Evolutionary conservation across 2,797 vertebrate genomes (phyloP).

Genomic region (Pangasius mekongensis): DNA sequence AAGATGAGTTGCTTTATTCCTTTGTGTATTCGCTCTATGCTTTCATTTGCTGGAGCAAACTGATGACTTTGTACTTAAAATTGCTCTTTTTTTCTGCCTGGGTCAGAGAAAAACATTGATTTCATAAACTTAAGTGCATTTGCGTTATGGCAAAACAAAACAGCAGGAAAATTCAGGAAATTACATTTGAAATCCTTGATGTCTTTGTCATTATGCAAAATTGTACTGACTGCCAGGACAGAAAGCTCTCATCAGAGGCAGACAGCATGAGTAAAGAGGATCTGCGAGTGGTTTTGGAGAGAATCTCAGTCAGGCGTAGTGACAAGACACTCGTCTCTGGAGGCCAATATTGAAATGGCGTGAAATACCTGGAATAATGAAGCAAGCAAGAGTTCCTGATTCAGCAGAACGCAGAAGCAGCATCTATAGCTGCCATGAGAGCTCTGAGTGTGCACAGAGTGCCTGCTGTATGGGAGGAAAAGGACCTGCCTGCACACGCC

Average conservation of each 20-base stretch:
- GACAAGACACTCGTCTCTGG: not conserved
- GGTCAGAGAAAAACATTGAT: constrained; percentile 10
- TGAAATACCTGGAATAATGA: constrained; percentile 20
- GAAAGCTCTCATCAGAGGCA: constrained; percentile 1
- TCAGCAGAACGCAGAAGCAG: constrained; percentile 23
- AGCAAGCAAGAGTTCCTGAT: constrained; percentile 20
- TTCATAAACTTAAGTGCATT: constrained; percentile 19
- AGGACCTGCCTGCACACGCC: constrained; percentile 64
- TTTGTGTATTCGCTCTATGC: constrained; percentile 47
- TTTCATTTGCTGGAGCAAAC: constrained; percentile 43
- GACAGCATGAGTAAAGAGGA: not conserved
- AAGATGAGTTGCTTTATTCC: constrained; percentile 52
- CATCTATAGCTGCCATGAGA: not conserved
- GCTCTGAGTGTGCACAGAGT: constrained; percentile 39
- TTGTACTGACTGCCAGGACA: constrained; percentile 1
- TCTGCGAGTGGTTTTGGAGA: constrained; percentile 13
- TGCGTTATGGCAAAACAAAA: not conserved
- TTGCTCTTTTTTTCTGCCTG: not conserved
- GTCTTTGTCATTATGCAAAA: not conserved
- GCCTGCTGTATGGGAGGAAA: constrained; percentile 63
- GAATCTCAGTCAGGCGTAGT: not conserved
- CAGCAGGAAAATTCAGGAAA: not conserved
- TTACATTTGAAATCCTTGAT: not conserved
- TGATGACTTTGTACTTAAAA: constrained; percentile 38
- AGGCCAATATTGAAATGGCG: constrained; percentile 22